Evolutionary conservation across 2,797 vertebrate genomes (phyloP), one percentile per base, ranked within the genome.

Genomic region (Pelodytes ibericus): DNA sequence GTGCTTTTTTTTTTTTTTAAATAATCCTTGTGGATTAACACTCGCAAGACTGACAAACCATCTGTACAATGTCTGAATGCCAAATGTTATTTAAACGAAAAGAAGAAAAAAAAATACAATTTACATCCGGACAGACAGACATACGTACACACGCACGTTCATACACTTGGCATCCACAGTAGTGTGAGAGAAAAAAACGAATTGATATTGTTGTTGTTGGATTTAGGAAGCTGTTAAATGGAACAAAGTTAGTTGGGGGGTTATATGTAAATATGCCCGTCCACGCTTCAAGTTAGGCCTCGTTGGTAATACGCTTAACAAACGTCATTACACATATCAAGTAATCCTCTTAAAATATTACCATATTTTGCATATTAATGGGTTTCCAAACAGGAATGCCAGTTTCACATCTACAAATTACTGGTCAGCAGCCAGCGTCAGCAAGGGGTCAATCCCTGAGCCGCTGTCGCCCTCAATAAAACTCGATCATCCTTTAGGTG

Each of bases 291-390:
- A 24, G 22, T 5, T 24, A 71, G 16, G n/a, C 56, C n/a, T 51
- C 29, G 11, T 22, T n/a, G 24, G 8, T 53, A 72, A 58, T 76
- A 11, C 51, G 66, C 57, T 76, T 76, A 77, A 6, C 26, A 66
- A 53, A 51, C n/a, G 53, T 57, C 36, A 31, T 72, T 41, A 49
- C 57, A 66, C 16, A 25, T 77, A 71, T 66, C 59, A 77, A 51
- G 6, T 26, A 72, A 77, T 77, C 75, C 75, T 77, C 75, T 77
- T 77, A 77, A 77, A 59, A 72, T 77, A 72, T 77, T 77, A 77
- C 53, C 47, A 63, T 71, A 58, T 71, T 70, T 59, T 76, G 33
- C 36, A 60, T 20, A 36, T 53, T 69, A 75, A 77, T 22, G n/a
- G 44, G 63, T 27, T 66, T 51, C 64, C 44, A 67, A 30, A 29